Conservation (phyloP, 2,888 invertebrate species). For the Sarcophaga subvicina region DNA sequence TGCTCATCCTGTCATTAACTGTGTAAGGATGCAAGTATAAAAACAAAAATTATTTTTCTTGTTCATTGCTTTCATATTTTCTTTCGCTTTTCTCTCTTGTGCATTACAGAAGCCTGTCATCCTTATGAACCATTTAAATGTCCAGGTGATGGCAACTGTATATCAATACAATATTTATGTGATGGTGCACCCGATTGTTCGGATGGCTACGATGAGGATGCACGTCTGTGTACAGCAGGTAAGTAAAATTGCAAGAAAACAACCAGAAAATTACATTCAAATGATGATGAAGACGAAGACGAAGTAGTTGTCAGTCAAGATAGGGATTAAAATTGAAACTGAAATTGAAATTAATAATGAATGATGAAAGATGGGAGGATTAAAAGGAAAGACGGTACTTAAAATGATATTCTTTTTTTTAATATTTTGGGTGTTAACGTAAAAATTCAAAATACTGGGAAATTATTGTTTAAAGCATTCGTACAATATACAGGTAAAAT, state of each 20-base stretch:
- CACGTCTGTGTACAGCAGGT: constrained; percentile 97
- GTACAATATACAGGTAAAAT: no score
- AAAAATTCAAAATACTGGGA: no score
- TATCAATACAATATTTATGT: constrained; percentile 97
- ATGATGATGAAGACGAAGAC: neutral
- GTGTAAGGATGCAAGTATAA: no score
- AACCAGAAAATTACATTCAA: neutral
- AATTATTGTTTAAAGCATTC: no score
- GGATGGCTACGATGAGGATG: constrained; percentile 97
- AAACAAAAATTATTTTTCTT: neutral
- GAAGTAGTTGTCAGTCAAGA: no score
- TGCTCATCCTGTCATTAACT: no score
- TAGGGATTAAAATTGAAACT: no score
- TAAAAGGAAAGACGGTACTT: no score
- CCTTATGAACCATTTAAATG: constrained; percentile 98
- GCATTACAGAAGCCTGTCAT: constrained; percentile 89
- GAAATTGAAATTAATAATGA: neutral
- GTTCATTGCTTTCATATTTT: neutral
- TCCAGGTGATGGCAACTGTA: constrained; percentile 96
- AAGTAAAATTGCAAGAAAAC: constrained; percentile 73
- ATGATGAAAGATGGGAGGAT: neutral
- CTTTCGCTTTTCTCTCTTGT: neutral
- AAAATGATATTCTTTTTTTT: no score
- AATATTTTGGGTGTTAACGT: no score
- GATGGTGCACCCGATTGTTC: constrained; percentile 97